These are phyloP conservation scores for Drosophila busckii DNA, from an alignment of 1,140 invertebrate genomes.

Conservation along the genomic window DNA sequence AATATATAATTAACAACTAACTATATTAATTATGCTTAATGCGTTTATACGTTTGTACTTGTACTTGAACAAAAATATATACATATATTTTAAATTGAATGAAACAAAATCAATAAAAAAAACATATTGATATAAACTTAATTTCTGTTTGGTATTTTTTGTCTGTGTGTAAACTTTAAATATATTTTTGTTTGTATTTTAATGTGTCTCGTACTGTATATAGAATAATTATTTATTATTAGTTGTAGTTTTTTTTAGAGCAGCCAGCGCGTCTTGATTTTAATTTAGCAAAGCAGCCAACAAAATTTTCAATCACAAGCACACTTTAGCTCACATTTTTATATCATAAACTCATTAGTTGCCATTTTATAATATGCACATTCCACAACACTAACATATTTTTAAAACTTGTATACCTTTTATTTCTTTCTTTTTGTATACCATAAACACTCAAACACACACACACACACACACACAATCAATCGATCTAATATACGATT, in stretches of 20 bases:
- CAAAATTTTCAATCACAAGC: too few relatives aligned
- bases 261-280: too few relatives aligned
- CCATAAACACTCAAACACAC: too few relatives aligned
- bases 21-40: constrained; percentile 49
- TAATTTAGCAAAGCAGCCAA: too few relatives aligned
- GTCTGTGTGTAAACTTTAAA: too few relatives aligned
- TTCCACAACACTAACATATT: constrained; percentile 3
- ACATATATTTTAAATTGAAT: constrained; percentile 17
- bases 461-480: constrained; percentile 10
- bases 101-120: constrained; percentile 29
- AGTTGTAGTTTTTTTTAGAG: too few relatives aligned
- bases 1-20: constrained; percentile 53
- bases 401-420: too few relatives aligned
- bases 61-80: constrained; percentile 23
- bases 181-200: constrained; percentile 36
- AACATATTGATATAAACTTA: neutral
- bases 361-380: too few relatives aligned
- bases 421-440: constrained; percentile 35
- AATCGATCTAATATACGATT: constrained; percentile 4
- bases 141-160: too few relatives aligned
- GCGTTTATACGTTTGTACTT: constrained; percentile 70
- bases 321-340: constrained; percentile 2
- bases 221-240: too few relatives aligned
- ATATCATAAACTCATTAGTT: too few relatives aligned
- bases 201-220: too few relatives aligned